Evolutionary conservation across 1,140 invertebrate species (phyloP), one percentile per base, ranked within the genome.

Genomic region (Ooceraea biroi): DNA sequence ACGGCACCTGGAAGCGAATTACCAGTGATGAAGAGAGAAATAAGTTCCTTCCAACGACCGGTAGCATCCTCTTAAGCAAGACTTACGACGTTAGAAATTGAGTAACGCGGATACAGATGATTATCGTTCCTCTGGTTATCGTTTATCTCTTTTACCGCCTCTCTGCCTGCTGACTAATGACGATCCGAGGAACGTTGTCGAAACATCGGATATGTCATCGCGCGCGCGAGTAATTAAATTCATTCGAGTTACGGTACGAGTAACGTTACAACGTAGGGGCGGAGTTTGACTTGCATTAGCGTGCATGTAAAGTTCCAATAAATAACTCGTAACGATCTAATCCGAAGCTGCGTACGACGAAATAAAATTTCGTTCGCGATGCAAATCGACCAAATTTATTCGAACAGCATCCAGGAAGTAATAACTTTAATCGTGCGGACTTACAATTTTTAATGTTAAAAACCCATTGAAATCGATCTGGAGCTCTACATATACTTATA

Each of bases 91-190:
- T 66, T 66, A 30, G 44, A 74, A 74, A 74, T 30, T 61, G 17
- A 77, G 52, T 66, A 55, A 65, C 3, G 27, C 14, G 30, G 27
- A 77, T 66, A 66, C 48, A 52, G 46, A 66, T 52, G 14, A 4
- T 68, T 78, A 68, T 65, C 27, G 19, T 41, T 52, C n/a, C n/a
- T n/a, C n/a, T n/a, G n/a, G 10, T 68, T 78, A 68, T 65, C 27
- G 19, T 41, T 52, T 17, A 66, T 68, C 63, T 78, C 36, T 57
- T 12, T 65, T 27, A 10, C 44, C 41, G 12, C 30, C 8, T 57
- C 14, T 41, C 14, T 22, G 41, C 3, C 11, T 27, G 74, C 19
- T 66, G 44, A 77, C 48, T 68, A 78, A 68, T 44, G 60, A 66
- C 27, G n/a, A 60, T n/a, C 2, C 25, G 22, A 46, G 12, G 19